Evolutionary conservation across 2,797 vertebrate genomes (phyloP).

Genomic region (Gymnoscopelus braueri): DNA sequence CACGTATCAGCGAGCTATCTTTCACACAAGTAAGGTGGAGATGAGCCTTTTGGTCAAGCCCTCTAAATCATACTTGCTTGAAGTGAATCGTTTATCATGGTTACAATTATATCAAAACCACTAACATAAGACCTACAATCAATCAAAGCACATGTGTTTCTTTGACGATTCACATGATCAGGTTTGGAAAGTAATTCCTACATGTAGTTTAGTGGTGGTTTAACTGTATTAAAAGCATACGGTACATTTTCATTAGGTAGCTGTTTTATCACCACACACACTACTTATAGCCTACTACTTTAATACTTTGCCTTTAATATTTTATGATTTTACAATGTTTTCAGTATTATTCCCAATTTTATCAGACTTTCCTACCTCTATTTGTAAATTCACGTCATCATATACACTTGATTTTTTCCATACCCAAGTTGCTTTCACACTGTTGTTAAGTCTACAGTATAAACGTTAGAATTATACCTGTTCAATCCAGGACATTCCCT

Average conservation of each 20-base stretch:
- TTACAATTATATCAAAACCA: constrained; percentile 82
- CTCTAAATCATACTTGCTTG: constrained; percentile 70
- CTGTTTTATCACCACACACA: too few relatives aligned
- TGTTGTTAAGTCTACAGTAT: not conserved
- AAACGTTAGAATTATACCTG: not conserved
- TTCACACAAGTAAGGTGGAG: constrained; percentile 73
- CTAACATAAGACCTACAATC: constrained; percentile 76
- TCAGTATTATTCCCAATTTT: too few relatives aligned
- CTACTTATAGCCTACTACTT: too few relatives aligned
- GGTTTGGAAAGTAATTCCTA: constrained; percentile 48
- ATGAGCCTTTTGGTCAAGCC: constrained; percentile 72
- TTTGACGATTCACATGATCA: constrained; percentile 70
- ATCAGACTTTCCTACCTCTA: too few relatives aligned
- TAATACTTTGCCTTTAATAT: too few relatives aligned
- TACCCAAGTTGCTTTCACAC: too few relatives aligned
- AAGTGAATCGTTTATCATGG: constrained; percentile 74
- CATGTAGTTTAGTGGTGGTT: constrained; percentile 25
- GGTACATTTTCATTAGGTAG: too few relatives aligned
- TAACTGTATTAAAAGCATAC: constrained; percentile 13
- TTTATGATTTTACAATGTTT: too few relatives aligned
- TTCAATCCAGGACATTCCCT: not conserved
- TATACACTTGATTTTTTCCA: too few relatives aligned
- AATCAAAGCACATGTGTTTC: constrained; percentile 71
- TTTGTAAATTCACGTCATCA: too few relatives aligned
- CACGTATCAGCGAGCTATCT: constrained; percentile 81